These are phyloP conservation scores for Temnopleurus reevesii DNA, from an alignment of 53 echinoderm and acorn worm genomes.

Conservation along the genomic window DNA sequence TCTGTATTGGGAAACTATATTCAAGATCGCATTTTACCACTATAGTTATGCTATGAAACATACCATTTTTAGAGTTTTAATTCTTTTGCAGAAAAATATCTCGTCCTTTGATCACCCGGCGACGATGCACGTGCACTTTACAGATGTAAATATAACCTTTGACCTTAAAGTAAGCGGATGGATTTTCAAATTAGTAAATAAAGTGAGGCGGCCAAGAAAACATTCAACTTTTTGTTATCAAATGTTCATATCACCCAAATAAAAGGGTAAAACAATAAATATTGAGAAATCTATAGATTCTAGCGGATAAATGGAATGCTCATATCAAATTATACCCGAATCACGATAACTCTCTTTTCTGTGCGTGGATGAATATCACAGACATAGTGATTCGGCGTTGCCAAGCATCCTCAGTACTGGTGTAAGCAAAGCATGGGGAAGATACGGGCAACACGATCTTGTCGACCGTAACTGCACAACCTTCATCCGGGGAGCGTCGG, in stretches of 20 bases:
- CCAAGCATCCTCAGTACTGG: slow-evolving; percentile 20
- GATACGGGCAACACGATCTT: background rate
- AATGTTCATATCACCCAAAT: no score
- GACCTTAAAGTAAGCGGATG: slow-evolving; percentile 12
- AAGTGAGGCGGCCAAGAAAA: background rate
- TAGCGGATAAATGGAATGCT: no score
- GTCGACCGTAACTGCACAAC: background rate
- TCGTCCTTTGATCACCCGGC: no score
- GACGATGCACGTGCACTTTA: background rate
- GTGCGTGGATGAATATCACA: background rate
- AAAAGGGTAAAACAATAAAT: no score
- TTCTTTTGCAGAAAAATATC: no score
- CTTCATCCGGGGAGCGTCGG: slow-evolving; percentile 3
- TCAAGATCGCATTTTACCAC: no score
- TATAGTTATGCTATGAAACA: no score
- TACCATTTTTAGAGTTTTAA: no score
- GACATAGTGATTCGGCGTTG: slow-evolving; percentile 41
- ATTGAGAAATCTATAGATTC: no score
- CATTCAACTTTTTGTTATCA: no score
- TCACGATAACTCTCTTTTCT: slow-evolving; percentile 18
- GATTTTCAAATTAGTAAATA: background rate
- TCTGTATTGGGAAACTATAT: no score
- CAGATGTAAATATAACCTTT: slow-evolving; percentile 42
- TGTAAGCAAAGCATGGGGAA: slow-evolving; percentile 15
- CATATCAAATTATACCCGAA: no score